phyloP scores from a whole-genome alignment of 53 echinoderm and acorn worm species.

The Echinarachnius parma region DNA sequence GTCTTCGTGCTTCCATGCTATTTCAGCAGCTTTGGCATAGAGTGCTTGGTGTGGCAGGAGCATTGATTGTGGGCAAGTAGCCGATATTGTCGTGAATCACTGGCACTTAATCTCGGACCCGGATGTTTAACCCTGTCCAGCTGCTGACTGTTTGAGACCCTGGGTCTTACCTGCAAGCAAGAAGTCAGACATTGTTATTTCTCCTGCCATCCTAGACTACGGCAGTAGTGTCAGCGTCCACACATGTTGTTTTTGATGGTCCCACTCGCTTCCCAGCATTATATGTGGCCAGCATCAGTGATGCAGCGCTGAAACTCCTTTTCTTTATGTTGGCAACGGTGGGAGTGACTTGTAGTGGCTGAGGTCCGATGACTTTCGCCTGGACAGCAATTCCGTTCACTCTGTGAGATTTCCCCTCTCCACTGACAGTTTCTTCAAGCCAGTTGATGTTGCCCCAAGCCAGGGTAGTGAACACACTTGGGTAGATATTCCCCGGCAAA shows the following conservation, averaged over 20 bases:
- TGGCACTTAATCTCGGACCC: slow-evolving; percentile 8
- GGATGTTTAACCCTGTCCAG: slow-evolving; percentile 61
- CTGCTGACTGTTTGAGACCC: slow-evolving; percentile 25
- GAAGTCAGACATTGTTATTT: slow-evolving; percentile 51
- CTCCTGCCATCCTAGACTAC: neutral
- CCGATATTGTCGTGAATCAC: slow-evolving; percentile 36
- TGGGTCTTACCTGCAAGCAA: slow-evolving; percentile 10
- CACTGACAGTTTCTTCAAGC: slow-evolving; percentile 46
- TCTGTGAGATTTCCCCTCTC: slow-evolving; percentile 56
- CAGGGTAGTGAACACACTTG: slow-evolving; percentile 19
- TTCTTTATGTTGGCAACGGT: slow-evolving; percentile 6
- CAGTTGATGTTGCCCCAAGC: slow-evolving; percentile 57
- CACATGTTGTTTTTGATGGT: slow-evolving; percentile 6
- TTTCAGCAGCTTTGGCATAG: slow-evolving; percentile 53
- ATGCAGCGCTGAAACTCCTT: slow-evolving; percentile 14
- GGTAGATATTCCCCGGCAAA: slow-evolving; percentile 36
- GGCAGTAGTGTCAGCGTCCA: slow-evolving; percentile 15
- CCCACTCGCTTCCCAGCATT: slow-evolving; percentile 44
- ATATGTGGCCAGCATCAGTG: slow-evolving; percentile 24
- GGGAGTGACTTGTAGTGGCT: neutral
- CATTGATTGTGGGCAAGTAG: slow-evolving; percentile 61
- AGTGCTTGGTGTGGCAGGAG: slow-evolving; percentile 55
- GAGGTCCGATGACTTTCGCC: slow-evolving; percentile 1
- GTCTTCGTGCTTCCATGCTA: slow-evolving; percentile 50
- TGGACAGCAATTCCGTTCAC: slow-evolving; percentile 56